Conservation (phyloP, 2,797 vertebrate species). For the Argya squamiceps region DNA sequence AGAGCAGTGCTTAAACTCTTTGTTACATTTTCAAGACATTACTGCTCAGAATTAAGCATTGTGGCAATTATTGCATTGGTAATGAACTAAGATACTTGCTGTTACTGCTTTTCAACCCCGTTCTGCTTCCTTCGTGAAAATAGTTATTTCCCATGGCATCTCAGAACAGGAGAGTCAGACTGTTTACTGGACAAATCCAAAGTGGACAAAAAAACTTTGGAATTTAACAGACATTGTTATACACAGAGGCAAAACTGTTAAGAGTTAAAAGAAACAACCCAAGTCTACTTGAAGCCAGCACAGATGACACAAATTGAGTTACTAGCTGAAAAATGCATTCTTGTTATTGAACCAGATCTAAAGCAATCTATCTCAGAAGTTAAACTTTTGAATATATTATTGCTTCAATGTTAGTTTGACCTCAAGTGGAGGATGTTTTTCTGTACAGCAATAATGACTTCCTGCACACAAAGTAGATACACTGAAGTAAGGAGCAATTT, state of each 20-base stretch:
- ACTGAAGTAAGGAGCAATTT: neutral
- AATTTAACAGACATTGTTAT: constrained; percentile 24
- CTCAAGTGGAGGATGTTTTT: neutral
- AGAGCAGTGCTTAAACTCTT: constrained; percentile 30
- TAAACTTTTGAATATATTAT: neutral
- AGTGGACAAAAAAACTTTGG: neutral
- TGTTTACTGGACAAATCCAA: constrained; percentile 27
- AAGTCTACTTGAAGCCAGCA: neutral
- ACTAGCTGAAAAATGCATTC: constrained; percentile 8
- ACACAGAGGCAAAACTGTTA: constrained; percentile 18
- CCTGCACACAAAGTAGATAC: neutral
- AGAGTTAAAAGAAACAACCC: constrained; percentile 6
- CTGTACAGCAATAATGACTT: neutral
- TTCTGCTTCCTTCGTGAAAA: constrained; percentile 5
- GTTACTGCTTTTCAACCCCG: constrained; percentile 24
- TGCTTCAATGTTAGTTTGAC: neutral
- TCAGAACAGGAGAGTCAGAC: neutral
- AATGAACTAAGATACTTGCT: constrained; percentile 35
- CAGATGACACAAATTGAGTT: constrained; percentile 10
- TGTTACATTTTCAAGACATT: constrained; percentile 32
- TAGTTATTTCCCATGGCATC: neutral
- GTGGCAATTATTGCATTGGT: constrained; percentile 6
- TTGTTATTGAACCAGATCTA: neutral
- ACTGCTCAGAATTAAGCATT: constrained; percentile 37
- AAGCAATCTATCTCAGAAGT: neutral